Conservation (phyloP, 2,797 vertebrate genomes). For the Galaxias olidus region DNA sequence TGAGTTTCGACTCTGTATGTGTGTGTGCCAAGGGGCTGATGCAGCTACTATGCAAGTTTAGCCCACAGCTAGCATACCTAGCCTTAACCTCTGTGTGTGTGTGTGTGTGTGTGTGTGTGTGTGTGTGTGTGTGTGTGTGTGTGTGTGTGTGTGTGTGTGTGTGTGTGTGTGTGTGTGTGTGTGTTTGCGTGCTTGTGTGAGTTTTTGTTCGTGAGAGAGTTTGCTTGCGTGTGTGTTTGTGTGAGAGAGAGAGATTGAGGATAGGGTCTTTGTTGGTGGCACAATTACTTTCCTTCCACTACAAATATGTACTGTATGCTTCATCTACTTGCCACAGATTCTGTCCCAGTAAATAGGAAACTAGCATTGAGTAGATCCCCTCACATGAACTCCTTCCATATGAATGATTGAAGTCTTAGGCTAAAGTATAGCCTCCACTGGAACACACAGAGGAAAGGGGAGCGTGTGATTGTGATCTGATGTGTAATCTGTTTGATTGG, state of each 20-base stretch:
- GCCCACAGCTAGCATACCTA: constrained; percentile 37
- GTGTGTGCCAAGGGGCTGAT: constrained; percentile 33
- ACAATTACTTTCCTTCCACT: too few species aligned
- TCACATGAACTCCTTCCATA: too few species aligned
- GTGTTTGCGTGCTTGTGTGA: neutral
- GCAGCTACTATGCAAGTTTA: constrained; percentile 54
- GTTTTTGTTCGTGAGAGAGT: constrained; percentile 11
- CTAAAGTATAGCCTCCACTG: too few species aligned
- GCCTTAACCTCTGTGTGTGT: constrained; percentile 11
- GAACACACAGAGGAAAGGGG: too few species aligned
- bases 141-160: too few species aligned
- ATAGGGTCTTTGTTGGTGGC: neutral
- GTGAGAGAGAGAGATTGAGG: neutral
- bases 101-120: constrained; percentile 26
- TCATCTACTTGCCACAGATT: too few species aligned
- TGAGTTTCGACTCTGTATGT: constrained; percentile 18
- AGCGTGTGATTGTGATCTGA: too few species aligned
- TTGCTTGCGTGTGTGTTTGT: neutral
- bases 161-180: neutral
- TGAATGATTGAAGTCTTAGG: too few species aligned
- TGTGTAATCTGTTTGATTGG: too few species aligned
- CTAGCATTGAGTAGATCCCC: too few species aligned
- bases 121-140: constrained; percentile 17
- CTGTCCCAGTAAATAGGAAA: too few species aligned
- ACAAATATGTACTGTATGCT: too few species aligned